Conservation (phyloP, 2,113 vertebrate genomes). For the Aepyceros melampus region DNA sequence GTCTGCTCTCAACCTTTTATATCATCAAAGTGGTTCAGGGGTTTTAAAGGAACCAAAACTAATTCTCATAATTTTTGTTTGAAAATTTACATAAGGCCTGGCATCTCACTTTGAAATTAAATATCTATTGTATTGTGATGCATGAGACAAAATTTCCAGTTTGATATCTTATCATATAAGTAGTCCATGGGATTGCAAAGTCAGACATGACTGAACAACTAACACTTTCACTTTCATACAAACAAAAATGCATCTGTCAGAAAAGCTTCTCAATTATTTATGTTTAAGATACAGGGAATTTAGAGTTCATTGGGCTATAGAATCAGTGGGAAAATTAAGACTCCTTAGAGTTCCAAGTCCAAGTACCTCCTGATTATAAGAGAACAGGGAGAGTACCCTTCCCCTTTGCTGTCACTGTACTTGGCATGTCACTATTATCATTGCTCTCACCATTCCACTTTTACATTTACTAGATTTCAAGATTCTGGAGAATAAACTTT, state of each 20-base stretch:
- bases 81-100: neutral
- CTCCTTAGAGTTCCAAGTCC: neutral
- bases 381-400: neutral
- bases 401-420: neutral
- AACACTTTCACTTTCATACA: neutral
- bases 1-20: neutral
- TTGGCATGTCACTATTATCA: neutral
- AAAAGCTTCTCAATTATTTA: neutral
- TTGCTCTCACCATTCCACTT: neutral
- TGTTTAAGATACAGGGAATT: neutral
- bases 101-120: neutral
- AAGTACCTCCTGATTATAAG: neutral
- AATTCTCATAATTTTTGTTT: neutral
- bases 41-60: neutral
- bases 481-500: neutral
- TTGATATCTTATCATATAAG: neutral
- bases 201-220: neutral
- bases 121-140: neutral
- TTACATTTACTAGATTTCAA: neutral
- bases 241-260: neutral
- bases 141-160: neutral
- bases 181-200: neutral
- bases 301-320: neutral
- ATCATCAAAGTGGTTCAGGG: neutral
- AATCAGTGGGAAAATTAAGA: neutral